These are phyloP conservation scores for Sarcophilus harrisii DNA, from an alignment of 2,797 vertebrate genomes.

Conservation along the genomic window DNA sequence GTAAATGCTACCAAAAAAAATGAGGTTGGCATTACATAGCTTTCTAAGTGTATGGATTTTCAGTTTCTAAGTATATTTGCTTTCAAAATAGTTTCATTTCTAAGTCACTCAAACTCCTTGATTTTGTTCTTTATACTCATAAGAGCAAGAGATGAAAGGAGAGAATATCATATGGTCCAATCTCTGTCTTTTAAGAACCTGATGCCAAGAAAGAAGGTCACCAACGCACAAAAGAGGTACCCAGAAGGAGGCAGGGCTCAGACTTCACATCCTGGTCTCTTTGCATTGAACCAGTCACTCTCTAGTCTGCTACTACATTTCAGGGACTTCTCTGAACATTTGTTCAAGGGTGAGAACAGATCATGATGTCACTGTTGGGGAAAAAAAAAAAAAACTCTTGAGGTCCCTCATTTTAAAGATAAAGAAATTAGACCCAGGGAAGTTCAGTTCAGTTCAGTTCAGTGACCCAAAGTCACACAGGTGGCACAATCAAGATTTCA, in stretches of 20 bases:
- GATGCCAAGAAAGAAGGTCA: neutral
- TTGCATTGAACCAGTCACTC: neutral
- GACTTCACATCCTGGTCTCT: neutral
- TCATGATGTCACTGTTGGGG: neutral
- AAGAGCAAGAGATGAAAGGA: neutral
- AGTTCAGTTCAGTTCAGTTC: neutral
- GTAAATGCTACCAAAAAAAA: neutral
- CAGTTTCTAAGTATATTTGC: neutral
- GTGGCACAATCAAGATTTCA: neutral
- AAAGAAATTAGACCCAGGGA: neutral
- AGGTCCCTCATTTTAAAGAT: neutral
- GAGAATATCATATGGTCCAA: neutral
- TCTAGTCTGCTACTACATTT: neutral
- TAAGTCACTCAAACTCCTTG: neutral
- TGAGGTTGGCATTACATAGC: neutral
- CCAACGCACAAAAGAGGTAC: neutral
- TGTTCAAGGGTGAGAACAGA: neutral
- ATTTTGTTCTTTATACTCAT: neutral
- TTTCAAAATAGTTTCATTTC: neutral
- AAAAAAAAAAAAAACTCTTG: neutral
- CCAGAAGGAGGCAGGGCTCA: neutral
- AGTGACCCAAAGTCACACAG: neutral
- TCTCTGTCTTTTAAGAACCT: neutral
- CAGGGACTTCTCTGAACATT: conserved; percentile 4
- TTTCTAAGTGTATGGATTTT: neutral